Base-by-base conservation (phyloP, 2,888 invertebrate genomes). In the Chaetogeoica ovagalla region DNA sequence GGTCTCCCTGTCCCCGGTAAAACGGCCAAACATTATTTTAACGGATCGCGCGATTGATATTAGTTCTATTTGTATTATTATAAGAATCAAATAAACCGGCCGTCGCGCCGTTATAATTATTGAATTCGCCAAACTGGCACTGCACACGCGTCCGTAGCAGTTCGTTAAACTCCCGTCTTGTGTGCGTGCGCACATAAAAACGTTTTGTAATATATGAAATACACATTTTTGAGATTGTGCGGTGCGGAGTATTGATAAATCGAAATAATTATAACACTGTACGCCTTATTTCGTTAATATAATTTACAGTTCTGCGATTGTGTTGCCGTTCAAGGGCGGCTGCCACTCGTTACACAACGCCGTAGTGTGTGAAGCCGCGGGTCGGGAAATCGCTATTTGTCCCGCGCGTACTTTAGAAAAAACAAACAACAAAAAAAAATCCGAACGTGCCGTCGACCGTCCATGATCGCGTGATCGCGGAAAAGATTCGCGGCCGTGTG, bases 401-500 rank as follows among this genome's bases (percentile, higher is more conserved):
- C 66, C 66, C 43, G 75, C 75, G 68, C 75, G 75, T 75, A 75
- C 66, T 11, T 57, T 30, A 30, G 30, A 30, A 30, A 30, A 1
- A 30, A 30, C 1, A 30, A 30, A 30, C n/a, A n/a, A n/a, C n/a
- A n/a, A 30, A 30, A 30, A 30, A 2, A 65, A 74, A 65, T 65
- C 39, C 57, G 65, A 74, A 74, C 74, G 74, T 74, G 65, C 65
- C 65, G 74, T 65, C 65, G 55, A 57, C 39, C 57, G 65, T 65
- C 57, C 39, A 74, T n/a, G n/a, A n/a, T n/a, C 39, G 21, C 55
- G 57, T 65, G 39, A 74, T 74, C 74, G 65, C 65, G 55, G 21
- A 74, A 74, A 65, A 74, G 74, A 74, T 74, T 74, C 8, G 48
- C 15, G 48, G 48, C 15, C 57, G 17, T 19, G 21, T 39, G 74